Base-by-base conservation (phyloP, 2,113 vertebrate genomes). In the Dasypus novemcinctus region DNA sequence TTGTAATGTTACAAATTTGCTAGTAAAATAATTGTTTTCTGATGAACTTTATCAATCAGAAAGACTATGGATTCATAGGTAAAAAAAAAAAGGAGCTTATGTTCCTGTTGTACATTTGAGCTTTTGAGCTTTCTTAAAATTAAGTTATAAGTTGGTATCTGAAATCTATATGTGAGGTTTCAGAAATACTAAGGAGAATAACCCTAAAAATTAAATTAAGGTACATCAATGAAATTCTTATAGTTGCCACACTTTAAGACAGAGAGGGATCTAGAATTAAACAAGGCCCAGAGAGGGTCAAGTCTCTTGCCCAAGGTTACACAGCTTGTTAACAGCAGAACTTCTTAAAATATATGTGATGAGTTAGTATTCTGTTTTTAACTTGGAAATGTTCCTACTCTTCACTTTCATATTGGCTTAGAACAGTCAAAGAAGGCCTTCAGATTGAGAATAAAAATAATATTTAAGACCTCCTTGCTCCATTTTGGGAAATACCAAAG, bases 371-470 rank as follows among this genome's bases (percentile, higher is more conserved):
- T 43, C 15, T 57, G 27, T 4, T 80, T 94, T 95, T 82, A 76
- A 63, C 23, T 90, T 78, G 3, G 43, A 10, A 63, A 18, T 66
- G 66, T 90, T 87, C 31, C 68, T 76, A 36, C 4, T 87, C 31
- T 33, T 76, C 1, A 38, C 31, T 94, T 87, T 38, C 8, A 57
- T 20, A 15, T 29, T 76, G 36, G n/a, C 7, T 87, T 88, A 95
- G 36, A 52, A 80, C 2, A 87, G 36, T 59, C 21, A 49, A 61
- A 90, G 5, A 92, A 92, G 46, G 13, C 25, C 14, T 36, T 90
- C 68, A 57, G 59, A 78, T 1, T 57, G 36, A 94, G 31, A 87
- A 84, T n/a, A 74, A 76, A 96, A 93, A 54, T 69, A 88, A 41
- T n/a, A 49, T 49, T 78, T 61, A 72, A 76, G 31, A 68, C 14